These are phyloP conservation scores for Geothlypis trichas DNA, from an alignment of 2,113 vertebrate genomes.

Conservation along the genomic window DNA sequence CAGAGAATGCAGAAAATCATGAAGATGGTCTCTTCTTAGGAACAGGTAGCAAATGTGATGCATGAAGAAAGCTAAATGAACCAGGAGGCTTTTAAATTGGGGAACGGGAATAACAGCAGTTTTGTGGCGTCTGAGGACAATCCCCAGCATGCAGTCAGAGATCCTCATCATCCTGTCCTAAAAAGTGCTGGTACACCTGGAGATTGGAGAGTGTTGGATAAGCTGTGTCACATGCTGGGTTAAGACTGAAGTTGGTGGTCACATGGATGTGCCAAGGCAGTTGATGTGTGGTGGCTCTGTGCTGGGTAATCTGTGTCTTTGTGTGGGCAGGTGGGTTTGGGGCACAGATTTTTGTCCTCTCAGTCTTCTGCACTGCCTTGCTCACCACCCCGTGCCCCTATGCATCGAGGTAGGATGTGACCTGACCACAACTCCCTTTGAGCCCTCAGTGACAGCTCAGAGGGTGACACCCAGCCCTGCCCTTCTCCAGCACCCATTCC, in stretches of 20 bases:
- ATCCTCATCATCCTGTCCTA: neutral
- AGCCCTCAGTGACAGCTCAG: neutral
- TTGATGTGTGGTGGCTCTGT: neutral
- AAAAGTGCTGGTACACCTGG: neutral
- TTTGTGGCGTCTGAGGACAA: neutral
- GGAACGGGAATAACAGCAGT: neutral
- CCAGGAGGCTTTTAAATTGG: neutral
- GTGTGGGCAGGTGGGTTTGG: neutral
- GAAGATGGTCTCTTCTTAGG: neutral
- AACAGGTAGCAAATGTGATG: neutral
- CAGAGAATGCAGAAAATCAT: neutral
- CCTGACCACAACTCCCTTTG: neutral
- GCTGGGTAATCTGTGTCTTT: neutral
- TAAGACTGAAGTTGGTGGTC: neutral
- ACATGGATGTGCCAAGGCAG: neutral
- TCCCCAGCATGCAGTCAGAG: neutral
- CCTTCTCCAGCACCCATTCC: neutral
- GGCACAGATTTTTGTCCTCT: neutral
- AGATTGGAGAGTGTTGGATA: accelerated
- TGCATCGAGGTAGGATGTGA: neutral
- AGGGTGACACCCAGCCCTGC: neutral
- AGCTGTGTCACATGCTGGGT: neutral
- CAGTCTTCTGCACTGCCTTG: accelerated
- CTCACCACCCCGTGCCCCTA: accelerated
- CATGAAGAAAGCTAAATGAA: neutral